These are phyloP conservation scores for Chydorus sphaericus DNA, from an alignment of 2,888 invertebrate genomes.

Conservation along the genomic window DNA sequence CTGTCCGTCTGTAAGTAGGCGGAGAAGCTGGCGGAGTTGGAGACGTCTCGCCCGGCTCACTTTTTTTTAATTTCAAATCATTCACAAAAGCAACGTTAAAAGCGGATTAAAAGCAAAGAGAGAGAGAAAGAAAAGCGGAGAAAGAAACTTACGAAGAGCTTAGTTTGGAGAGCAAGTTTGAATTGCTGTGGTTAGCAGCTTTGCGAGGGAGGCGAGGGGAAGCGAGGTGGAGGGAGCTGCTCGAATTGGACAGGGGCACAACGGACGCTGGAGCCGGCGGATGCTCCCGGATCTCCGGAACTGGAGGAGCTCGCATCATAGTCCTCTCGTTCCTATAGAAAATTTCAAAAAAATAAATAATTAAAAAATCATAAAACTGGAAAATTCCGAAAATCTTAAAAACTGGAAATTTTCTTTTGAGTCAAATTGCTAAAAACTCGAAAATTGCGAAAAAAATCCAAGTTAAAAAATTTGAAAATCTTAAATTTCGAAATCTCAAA, in stretches of 20 bases:
- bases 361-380: not conserved
- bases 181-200: conserved; percentile 18
- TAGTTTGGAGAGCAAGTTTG: conserved; percentile 22
- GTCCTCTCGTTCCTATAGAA: not conserved
- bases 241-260: not conserved
- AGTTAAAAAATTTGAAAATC: no score
- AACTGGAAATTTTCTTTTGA: not conserved
- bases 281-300: not conserved
- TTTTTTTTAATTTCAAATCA: not conserved
- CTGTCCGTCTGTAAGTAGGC: conserved; percentile 36
- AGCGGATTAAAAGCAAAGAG: not conserved
- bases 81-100: not conserved
- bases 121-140: not conserved
- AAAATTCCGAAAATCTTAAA: not conserved
- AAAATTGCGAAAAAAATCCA: no score
- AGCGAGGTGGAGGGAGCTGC: not conserved
- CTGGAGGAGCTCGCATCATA: not conserved
- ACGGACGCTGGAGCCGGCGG: not conserved
- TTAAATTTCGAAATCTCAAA: no score
- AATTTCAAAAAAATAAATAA: not conserved
- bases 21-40: conserved; percentile 38
- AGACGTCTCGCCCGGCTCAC: conserved; percentile 8
- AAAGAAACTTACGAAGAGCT: conserved; percentile 25
- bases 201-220: conserved; percentile 26
- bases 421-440: no score